A percentile compares a stretch with the other conserved stretches of the same genome.
Evolutionary conservation across 1,140 invertebrate species (phyloP).

Genomic region (Sogatella furcifera): DNA sequence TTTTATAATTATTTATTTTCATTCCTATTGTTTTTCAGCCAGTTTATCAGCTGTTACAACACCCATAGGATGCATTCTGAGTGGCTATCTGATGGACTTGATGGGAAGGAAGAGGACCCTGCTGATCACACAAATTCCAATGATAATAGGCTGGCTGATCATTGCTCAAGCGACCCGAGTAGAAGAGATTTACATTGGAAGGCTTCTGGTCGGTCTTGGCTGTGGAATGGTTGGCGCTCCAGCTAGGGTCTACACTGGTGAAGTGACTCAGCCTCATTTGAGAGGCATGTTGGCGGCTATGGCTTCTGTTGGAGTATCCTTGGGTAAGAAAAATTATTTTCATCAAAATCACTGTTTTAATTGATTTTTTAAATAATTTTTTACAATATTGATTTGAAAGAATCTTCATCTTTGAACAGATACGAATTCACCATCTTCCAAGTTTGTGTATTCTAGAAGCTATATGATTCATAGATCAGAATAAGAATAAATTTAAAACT

Average conservation of each 20-base stretch:
- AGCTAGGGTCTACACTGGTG: conserved; percentile 52
- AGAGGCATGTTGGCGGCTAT: conserved; percentile 52
- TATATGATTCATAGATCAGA: no score
- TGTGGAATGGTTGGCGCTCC: conserved; percentile 60
- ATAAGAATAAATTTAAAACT: no score
- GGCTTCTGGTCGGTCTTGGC: conserved; percentile 47
- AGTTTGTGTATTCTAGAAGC: no score
- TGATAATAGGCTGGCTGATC: conserved; percentile 55
- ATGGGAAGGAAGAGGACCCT: conserved; percentile 52
- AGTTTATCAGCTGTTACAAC: conserved; percentile 59
- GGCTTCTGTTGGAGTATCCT: conserved; percentile 40
- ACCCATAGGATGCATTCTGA: conserved; percentile 55
- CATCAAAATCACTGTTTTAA: no score
- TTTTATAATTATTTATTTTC: no score
- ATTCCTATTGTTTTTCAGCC: conserved; percentile 37
- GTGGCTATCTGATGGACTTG: conserved; percentile 58
- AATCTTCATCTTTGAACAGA: no score
- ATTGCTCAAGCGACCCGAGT: conserved; percentile 45
- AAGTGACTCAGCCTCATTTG: conserved; percentile 55
- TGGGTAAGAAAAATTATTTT: conserved; percentile 17
- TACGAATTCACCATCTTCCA: no score
- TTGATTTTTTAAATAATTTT: no score
- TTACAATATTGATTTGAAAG: no score
- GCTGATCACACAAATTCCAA: conserved; percentile 54
- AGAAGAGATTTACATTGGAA: conserved; percentile 47